Percentiles rank a stretch among this genome's conserved stretches.
These are phyloP conservation scores for Drosophila infuscata DNA, from an alignment of 2,888 invertebrate species.

Conservation along the genomic window DNA sequence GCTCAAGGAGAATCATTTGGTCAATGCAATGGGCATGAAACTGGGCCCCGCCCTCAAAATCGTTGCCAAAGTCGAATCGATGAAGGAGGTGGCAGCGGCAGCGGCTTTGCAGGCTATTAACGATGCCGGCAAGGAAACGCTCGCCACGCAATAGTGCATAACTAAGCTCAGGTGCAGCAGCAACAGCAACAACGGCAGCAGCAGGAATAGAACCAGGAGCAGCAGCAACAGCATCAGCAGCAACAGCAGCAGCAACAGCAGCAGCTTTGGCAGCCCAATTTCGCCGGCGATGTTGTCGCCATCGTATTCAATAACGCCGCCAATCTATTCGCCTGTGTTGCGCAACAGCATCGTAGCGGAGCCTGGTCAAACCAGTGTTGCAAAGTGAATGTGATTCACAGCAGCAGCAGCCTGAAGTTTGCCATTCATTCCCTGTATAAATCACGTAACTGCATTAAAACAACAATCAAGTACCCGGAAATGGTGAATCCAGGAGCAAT, in stretches of 20 bases:
- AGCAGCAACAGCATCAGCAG: background rate
- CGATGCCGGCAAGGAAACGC: conserved; percentile 51
- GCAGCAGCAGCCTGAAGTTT: background rate
- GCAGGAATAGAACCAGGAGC: background rate
- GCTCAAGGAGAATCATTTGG: conserved; percentile 96
- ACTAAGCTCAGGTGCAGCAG: background rate
- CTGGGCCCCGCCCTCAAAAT: conserved; percentile 98
- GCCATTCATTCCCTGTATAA: background rate
- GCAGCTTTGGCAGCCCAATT: conserved; percentile 2
- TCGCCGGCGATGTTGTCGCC: conserved; percentile 31
- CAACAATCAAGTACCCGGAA: background rate
- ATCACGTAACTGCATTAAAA: background rate
- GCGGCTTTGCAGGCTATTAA: conserved; percentile 44
- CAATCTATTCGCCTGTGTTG: conserved; percentile 57
- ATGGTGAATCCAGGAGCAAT: background rate
- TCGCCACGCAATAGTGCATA: conserved; percentile 53
- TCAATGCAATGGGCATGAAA: conserved; percentile 97
- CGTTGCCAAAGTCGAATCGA: conserved; percentile 95
- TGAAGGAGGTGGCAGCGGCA: conserved; percentile 85
- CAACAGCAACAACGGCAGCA: background rate
- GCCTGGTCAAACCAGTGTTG: conserved; percentile 23
- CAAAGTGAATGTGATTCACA: conserved; percentile 40
- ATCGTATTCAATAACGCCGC: conserved; percentile 61
- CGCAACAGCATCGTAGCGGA: background rate
- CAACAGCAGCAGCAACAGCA: background rate